Percentiles rank a stretch among this genome's conserved stretches.
Conservation (phyloP, 2,888 invertebrate genomes). For the Xestia xanthographa region DNA sequence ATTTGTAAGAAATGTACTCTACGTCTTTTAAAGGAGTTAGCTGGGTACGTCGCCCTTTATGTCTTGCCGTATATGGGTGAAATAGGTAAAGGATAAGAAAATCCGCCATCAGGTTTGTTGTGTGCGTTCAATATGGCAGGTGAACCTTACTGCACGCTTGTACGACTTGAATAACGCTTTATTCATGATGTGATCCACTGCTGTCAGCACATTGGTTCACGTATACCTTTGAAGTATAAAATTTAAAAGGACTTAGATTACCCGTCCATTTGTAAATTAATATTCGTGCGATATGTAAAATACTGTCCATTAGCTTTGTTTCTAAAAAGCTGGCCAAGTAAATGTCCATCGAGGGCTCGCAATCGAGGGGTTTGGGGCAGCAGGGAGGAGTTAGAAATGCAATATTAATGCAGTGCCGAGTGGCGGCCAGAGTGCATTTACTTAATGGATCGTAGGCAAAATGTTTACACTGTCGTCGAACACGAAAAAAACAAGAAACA, state of each 20-base stretch:
- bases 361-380: constrained; percentile 72
- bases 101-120: background rate
- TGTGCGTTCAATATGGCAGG: background rate
- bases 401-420: constrained; percentile 91
- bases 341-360: constrained; percentile 71
- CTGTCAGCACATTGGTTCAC: background rate
- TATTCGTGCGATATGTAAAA: constrained; percentile 56
- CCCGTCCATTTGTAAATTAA: constrained; percentile 45
- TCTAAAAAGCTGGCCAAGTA: constrained; percentile 70
- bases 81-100: background rate
- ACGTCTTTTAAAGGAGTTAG: constrained; percentile 50
- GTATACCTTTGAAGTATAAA: background rate
- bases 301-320: constrained; percentile 72
- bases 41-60: constrained; percentile 3
- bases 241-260: constrained; percentile 24
- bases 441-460: constrained; percentile 89
- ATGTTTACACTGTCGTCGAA: constrained; percentile 85
- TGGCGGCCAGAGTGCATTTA: constrained; percentile 88
- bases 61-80: constrained; percentile 6
- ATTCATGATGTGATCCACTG: background rate
- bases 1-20: constrained; percentile 78
- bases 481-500: constrained; percentile 76
- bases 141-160: background rate
- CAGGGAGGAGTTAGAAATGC: constrained; percentile 88
- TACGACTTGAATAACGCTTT: background rate